Conservation (phyloP, 2,888 invertebrate genomes). For the Lacanobia wlatinum region DNA sequence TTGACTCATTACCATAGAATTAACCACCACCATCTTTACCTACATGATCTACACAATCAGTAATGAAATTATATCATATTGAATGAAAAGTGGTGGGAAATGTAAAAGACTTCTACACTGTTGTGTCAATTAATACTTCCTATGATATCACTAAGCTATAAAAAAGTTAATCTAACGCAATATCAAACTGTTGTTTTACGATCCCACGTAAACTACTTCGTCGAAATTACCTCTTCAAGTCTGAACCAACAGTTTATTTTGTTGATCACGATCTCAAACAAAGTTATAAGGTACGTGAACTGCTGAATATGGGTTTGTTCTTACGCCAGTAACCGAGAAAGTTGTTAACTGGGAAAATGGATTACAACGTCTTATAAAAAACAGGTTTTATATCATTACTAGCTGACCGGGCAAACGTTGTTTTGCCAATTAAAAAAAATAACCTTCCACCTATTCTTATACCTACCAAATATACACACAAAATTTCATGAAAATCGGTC, state of each 20-base stretch:
- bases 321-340: slow-evolving; percentile 1
- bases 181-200: slow-evolving; percentile 29
- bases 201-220: slow-evolving; percentile 14
- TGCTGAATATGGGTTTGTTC: background rate
- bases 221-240: slow-evolving; percentile 21
- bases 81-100: no score
- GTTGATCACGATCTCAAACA: slow-evolving; percentile 20
- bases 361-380: background rate
- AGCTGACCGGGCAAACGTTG: no score
- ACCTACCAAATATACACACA: no score
- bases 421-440: no score
- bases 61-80: no score
- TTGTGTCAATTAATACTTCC: slow-evolving; percentile 19
- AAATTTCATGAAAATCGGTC: no score
- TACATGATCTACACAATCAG: no score
- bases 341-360: background rate
- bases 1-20: no score
- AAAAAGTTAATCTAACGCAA: slow-evolving; percentile 30
- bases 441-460: no score
- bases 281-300: slow-evolving; percentile 25
- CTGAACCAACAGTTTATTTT: slow-evolving; percentile 7
- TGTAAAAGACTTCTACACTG: background rate
- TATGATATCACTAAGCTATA: slow-evolving; percentile 2
- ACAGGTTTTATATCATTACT: background rate
- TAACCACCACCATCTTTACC: no score